A percentile compares a stretch with the other conserved stretches of the same genome.
Evolutionary conservation across 2,797 vertebrate species (phyloP).

Genomic region (Pseudotriccus pelzelni): DNA sequence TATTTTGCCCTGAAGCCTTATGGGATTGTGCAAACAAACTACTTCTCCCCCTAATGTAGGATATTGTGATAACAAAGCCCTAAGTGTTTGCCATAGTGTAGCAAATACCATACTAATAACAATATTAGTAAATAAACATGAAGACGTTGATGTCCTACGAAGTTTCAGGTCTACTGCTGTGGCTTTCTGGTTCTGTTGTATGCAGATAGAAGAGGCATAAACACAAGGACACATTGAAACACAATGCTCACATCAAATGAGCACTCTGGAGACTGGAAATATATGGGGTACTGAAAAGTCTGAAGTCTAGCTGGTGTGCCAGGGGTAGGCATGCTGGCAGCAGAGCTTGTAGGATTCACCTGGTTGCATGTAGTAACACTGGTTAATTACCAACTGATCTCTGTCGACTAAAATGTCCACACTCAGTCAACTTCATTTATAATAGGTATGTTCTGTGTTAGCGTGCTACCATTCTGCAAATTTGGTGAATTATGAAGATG

Average conservation of each 20-base stretch:
- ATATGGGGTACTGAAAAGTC: background rate
- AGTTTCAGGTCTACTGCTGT: background rate
- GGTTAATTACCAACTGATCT: background rate
- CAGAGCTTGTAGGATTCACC: background rate
- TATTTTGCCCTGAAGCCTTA: background rate
- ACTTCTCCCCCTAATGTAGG: background rate
- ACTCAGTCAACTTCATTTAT: background rate
- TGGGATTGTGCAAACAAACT: background rate
- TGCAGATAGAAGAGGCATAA: background rate
- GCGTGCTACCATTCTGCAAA: background rate
- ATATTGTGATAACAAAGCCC: background rate
- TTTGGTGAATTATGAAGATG: background rate
- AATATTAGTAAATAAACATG: background rate
- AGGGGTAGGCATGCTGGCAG: accelerated
- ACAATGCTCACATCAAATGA: too few relatives aligned
- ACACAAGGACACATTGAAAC: background rate
- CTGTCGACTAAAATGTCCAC: background rate
- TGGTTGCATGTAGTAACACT: background rate
- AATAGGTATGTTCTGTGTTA: background rate
- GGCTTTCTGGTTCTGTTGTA: background rate
- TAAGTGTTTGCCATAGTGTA: background rate
- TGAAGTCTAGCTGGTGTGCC: background rate
- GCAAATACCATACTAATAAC: background rate
- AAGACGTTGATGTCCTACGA: background rate
- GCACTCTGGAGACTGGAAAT: background rate